These are phyloP conservation scores for Choloepus hoffmanni DNA, from an alignment of 2,113 vertebrate species.

Conservation along the genomic window DNA sequence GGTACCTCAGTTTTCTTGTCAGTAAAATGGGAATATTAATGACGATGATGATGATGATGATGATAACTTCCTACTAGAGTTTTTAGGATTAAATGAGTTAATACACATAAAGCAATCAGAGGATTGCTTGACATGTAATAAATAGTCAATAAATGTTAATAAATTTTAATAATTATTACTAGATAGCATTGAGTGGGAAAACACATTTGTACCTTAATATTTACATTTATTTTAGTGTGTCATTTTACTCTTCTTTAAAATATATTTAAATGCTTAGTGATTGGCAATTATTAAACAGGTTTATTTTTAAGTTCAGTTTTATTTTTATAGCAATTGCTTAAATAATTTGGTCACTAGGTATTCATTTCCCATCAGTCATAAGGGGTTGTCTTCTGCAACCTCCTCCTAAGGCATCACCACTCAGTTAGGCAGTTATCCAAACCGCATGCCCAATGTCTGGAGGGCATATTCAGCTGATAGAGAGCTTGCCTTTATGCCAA, in stretches of 20 bases:
- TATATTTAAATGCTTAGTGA: background rate
- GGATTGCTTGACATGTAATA: background rate
- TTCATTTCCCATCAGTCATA: background rate
- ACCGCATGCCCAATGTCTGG: background rate
- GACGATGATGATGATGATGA: background rate
- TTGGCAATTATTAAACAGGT: background rate
- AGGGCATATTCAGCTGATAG: background rate
- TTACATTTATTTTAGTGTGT: background rate
- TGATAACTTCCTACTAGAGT: background rate
- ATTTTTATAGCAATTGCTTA: conserved; percentile 7
- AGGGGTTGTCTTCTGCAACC: background rate
- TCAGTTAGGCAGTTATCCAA: background rate
- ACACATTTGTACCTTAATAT: background rate
- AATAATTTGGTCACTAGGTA: background rate
- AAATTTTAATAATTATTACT: background rate
- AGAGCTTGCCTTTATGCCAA: conserved; percentile 3
- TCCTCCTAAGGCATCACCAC: background rate
- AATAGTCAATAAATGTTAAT: background rate
- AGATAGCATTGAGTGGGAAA: background rate
- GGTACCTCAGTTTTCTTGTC: background rate
- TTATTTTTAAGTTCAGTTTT: background rate
- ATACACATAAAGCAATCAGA: background rate
- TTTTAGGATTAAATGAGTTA: background rate
- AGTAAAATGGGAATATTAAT: background rate
- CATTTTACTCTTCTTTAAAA: conserved; percentile 14